Conservation (phyloP, 1,140 invertebrate species). For the Hyles euphorbiae region DNA sequence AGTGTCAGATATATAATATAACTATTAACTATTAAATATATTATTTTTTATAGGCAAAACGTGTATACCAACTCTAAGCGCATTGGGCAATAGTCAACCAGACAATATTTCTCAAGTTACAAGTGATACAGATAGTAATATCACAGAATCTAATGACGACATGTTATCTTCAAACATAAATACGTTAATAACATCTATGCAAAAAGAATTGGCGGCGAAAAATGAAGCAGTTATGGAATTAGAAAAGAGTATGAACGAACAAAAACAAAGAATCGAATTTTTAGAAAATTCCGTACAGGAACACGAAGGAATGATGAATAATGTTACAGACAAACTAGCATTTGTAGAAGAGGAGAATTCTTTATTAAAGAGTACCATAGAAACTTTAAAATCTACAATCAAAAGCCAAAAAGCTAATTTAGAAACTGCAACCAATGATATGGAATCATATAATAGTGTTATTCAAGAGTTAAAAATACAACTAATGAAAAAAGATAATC, state of each 20-base stretch:
- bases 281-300: conserved; percentile 43
- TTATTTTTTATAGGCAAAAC: no score
- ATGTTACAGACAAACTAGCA: conserved; percentile 34
- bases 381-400: conserved; percentile 47
- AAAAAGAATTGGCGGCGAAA: conserved; percentile 36
- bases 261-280: conserved; percentile 36
- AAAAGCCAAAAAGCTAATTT: conserved; percentile 44
- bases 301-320: conserved; percentile 33
- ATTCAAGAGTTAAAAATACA: conserved; percentile 52
- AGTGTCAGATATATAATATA: no score
- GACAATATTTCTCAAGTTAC: conserved; percentile 43
- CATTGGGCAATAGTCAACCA: conserved; percentile 13
- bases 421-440: conserved; percentile 37
- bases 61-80: no score
- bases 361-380: conserved; percentile 38
- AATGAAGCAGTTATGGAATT: conserved; percentile 40
- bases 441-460: conserved; percentile 42
- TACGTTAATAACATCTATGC: conserved; percentile 27
- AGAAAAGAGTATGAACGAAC: conserved; percentile 33
- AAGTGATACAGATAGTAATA: conserved; percentile 42
- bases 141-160: background rate
- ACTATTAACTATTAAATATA: no score
- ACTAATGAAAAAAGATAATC: conserved; percentile 32
- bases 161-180: conserved; percentile 15
- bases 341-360: conserved; percentile 41